Conservation (phyloP, 2,797 vertebrate species). For the Morus bassanus region DNA sequence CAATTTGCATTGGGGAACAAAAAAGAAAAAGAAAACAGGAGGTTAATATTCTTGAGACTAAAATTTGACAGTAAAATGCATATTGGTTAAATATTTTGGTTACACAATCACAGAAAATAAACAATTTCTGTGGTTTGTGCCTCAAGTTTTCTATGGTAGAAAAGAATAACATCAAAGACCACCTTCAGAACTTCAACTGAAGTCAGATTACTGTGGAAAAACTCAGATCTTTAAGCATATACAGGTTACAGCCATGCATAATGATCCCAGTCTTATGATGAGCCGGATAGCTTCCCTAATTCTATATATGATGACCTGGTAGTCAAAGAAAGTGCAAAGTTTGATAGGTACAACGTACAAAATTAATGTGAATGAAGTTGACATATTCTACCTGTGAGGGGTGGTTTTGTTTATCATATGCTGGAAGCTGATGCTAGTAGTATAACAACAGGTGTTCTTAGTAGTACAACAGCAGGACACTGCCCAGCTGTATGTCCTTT, state of each 20-base stretch:
- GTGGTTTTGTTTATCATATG: not conserved
- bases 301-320: not conserved
- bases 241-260: not conserved
- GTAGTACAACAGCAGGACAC: not conserved
- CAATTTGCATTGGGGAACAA: not conserved
- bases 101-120: not conserved
- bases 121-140: not conserved
- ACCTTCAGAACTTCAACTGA: not conserved
- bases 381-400: not conserved
- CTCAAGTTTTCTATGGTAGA: not conserved
- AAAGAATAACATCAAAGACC: not conserved
- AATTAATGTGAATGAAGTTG: not conserved
- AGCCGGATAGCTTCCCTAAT: not conserved
- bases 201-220: not conserved
- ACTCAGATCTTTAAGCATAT: not conserved
- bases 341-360: not conserved
- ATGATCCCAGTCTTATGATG: not conserved
- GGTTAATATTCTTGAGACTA: not conserved
- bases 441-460: not conserved
- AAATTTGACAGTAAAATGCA: not conserved
- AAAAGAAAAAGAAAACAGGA: not conserved
- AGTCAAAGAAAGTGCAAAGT: not conserved
- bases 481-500: not conserved
- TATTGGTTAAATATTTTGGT: not conserved
- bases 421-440: not conserved